These are phyloP conservation scores for Oncorhynchus clarkii DNA, from an alignment of 2,113 vertebrate species.

Conservation along the genomic window DNA sequence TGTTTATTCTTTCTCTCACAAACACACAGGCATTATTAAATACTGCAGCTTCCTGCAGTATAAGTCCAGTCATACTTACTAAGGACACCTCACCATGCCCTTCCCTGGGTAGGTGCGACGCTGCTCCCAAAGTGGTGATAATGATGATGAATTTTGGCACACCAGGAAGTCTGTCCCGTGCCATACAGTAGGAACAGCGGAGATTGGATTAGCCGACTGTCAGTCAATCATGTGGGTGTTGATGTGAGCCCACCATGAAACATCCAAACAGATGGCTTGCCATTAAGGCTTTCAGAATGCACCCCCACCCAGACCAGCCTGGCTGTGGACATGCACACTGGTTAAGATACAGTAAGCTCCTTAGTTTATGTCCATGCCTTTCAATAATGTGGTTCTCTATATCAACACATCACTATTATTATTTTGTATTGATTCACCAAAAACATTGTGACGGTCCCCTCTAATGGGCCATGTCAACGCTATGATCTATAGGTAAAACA, in stretches of 20 bases:
- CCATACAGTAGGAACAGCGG: conserved; percentile 25
- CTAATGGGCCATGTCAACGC: neutral
- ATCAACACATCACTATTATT: conserved; percentile 32
- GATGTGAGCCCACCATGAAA: conserved; percentile 60
- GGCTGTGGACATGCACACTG: conserved; percentile 41
- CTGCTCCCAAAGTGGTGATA: neutral
- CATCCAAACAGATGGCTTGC: conserved; percentile 71
- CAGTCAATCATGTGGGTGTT: conserved; percentile 59
- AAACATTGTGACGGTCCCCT: neutral
- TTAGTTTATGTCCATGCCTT: conserved; percentile 66
- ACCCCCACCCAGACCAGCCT: conserved; percentile 48
- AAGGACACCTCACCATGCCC: conserved; percentile 20
- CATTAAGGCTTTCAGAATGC: conserved; percentile 41
- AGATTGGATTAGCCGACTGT: conserved; percentile 63
- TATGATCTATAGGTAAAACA: neutral
- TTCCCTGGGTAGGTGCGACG: neutral
- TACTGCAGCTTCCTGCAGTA: conserved; percentile 26
- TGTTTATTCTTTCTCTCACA: conserved; percentile 41
- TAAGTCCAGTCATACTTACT: neutral
- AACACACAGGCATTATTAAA: conserved; percentile 54
- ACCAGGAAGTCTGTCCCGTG: conserved; percentile 5
- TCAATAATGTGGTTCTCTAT: conserved; percentile 64
- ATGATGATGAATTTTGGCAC: conserved; percentile 7
- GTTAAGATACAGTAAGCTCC: conserved; percentile 70
- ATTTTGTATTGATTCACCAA: neutral